A percentile compares a stretch with the other conserved stretches of the same genome.
These are phyloP conservation scores for Cryptosula pallasiana DNA, from an alignment of 2,888 invertebrate species.

Conservation along the genomic window DNA sequence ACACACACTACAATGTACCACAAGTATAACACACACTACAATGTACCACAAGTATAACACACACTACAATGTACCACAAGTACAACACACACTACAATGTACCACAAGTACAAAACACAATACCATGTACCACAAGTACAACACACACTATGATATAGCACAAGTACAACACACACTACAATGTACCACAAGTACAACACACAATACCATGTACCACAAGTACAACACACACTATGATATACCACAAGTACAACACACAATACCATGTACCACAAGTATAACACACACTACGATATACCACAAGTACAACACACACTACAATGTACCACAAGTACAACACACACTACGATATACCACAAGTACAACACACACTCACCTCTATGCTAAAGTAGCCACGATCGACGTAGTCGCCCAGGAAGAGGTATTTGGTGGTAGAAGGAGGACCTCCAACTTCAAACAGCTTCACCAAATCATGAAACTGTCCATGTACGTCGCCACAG, in stretches of 20 bases:
- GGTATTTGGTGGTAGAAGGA: conserved; percentile 96
- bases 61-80: conserved; percentile 64
- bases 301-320: too few relatives aligned
- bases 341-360: conserved; percentile 64
- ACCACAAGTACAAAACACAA: conserved; percentile 99
- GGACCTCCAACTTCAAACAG: conserved; percentile 99
- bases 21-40: too few relatives aligned
- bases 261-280: conserved; percentile 99
- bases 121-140: conserved; percentile 49
- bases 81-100: too few relatives aligned
- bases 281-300: conserved; percentile 71
- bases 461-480: conserved; percentile 99
- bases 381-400: conserved; percentile 99
- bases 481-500: conserved; percentile 99
- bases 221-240: conserved; percentile 85
- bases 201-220: too few relatives aligned
- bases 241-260: too few relatives aligned
- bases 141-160: too few relatives aligned
- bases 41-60: conserved; percentile 99
- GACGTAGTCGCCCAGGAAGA: conserved; percentile 99
- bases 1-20: conserved; percentile 71
- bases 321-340: conserved; percentile 99
- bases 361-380: conserved; percentile 64
- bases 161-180: conserved; percentile 94
- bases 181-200: background rate